Percentiles rank a stretch among this genome's conserved stretches.
Evolutionary conservation across 2,797 vertebrate species (phyloP).

Genomic region (Prionace glauca): DNA sequence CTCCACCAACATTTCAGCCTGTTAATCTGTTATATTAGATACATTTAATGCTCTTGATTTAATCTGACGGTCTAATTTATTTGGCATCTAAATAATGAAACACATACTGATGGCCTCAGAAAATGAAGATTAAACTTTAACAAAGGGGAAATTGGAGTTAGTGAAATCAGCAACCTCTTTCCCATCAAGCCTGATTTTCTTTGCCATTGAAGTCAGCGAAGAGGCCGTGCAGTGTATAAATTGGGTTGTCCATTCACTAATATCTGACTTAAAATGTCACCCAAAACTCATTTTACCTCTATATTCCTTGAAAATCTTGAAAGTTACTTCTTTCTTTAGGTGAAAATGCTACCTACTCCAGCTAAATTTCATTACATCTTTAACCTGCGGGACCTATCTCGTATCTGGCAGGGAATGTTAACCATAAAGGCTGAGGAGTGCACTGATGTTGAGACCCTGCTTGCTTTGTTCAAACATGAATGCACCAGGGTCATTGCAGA

Average conservation of each 20-base stretch:
- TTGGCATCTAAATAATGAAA: neutral
- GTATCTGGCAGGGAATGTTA: conserved; percentile 70
- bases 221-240: neutral
- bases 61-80: neutral
- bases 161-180: neutral
- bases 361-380: conserved; percentile 70
- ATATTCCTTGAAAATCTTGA: neutral
- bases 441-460: conserved; percentile 39
- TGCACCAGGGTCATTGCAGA: conserved; percentile 64
- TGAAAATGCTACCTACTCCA: conserved; percentile 65
- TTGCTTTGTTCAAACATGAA: conserved; percentile 63
- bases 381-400: conserved; percentile 64
- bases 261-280: neutral
- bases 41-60: neutral
- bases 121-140: neutral
- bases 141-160: neutral
- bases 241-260: neutral
- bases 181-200: neutral
- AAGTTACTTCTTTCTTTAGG: conserved; percentile 45
- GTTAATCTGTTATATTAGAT: neutral
- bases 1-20: neutral
- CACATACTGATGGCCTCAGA: neutral
- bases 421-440: conserved; percentile 59
- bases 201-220: neutral
- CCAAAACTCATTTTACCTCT: neutral